Evolutionary conservation across 2,888 invertebrate species (phyloP).

Genomic region (Perizoma flavofasciatum): DNA sequence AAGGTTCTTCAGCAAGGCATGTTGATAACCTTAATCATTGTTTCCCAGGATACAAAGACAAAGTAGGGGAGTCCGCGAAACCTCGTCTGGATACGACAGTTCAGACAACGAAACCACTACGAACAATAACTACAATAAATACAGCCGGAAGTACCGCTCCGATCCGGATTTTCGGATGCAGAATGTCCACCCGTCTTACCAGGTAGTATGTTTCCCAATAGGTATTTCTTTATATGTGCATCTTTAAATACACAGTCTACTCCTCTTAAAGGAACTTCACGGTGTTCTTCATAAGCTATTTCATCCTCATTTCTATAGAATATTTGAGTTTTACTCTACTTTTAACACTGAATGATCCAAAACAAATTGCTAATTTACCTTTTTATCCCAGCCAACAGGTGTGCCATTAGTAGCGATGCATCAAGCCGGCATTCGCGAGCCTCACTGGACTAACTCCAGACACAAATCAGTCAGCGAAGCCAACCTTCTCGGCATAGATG

Average conservation of each 20-base stretch:
- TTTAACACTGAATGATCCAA: too few relatives aligned
- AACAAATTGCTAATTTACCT: neutral
- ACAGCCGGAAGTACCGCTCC: conserved; percentile 90
- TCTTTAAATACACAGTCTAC: too few relatives aligned
- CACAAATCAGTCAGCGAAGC: conserved; percentile 93
- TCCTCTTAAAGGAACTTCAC: too few relatives aligned
- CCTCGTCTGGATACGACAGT: conserved; percentile 96
- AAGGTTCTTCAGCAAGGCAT: too few relatives aligned
- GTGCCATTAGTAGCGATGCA: conserved; percentile 88
- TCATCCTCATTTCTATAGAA: conserved; percentile 4
- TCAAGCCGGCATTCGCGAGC: conserved; percentile 86
- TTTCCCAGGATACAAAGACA: conserved; percentile 79
- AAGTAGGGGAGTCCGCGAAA: conserved; percentile 88
- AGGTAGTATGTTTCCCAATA: conserved; percentile 53
- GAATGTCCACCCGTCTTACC: conserved; percentile 83
- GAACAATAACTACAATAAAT: conserved; percentile 86
- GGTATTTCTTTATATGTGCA: too few relatives aligned
- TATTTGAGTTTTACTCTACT: too few relatives aligned
- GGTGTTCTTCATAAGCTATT: too few relatives aligned
- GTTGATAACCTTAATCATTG: neutral
- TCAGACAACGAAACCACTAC: conserved; percentile 91
- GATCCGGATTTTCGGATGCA: conserved; percentile 93
- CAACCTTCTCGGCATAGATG: conserved; percentile 88
- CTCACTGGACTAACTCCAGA: conserved; percentile 70
- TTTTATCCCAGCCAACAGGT: conserved; percentile 63